phyloP scores from a whole-genome alignment of 2,888 invertebrate genomes.

The Cerastis rubricosa region DNA sequence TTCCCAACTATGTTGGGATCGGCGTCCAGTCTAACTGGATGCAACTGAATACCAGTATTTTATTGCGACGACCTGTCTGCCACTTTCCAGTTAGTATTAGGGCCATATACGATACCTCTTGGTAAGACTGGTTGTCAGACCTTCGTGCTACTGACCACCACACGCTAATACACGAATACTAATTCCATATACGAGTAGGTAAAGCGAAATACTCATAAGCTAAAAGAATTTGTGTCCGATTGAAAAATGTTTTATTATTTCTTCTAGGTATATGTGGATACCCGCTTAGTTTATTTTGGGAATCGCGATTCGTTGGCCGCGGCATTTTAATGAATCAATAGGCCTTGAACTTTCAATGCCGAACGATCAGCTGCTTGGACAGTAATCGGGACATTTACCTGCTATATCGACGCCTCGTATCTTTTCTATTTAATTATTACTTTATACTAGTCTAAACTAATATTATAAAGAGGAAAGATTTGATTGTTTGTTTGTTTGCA shows the following conservation, averaged over 20 bases:
- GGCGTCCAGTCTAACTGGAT: too few relatives aligned
- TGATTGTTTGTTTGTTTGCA: too few relatives aligned
- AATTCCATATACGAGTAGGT: neutral
- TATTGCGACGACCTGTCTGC: too few relatives aligned
- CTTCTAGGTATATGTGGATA: neutral
- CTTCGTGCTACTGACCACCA: too few relatives aligned
- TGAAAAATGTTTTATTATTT: constrained; percentile 11
- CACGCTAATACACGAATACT: too few relatives aligned
- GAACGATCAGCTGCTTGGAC: constrained; percentile 34
- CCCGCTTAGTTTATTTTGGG: constrained; percentile 28
- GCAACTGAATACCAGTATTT: too few relatives aligned
- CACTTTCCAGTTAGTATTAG: too few relatives aligned
- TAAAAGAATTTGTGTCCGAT: neutral
- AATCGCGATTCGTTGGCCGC: constrained; percentile 14
- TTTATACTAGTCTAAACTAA: too few relatives aligned
- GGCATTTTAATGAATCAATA: constrained; percentile 37
- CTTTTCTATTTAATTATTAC: neutral
- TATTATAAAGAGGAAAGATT: too few relatives aligned
- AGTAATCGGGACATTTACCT: constrained; percentile 24
- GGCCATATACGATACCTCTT: too few relatives aligned
- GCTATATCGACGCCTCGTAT: neutral
- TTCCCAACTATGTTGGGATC: too few relatives aligned
- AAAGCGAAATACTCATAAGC: neutral
- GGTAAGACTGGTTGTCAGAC: too few relatives aligned
- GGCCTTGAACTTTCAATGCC: constrained; percentile 43